Evolutionary conservation across 2,888 invertebrate species (phyloP).

Genomic region (Lypha dubia): DNA sequence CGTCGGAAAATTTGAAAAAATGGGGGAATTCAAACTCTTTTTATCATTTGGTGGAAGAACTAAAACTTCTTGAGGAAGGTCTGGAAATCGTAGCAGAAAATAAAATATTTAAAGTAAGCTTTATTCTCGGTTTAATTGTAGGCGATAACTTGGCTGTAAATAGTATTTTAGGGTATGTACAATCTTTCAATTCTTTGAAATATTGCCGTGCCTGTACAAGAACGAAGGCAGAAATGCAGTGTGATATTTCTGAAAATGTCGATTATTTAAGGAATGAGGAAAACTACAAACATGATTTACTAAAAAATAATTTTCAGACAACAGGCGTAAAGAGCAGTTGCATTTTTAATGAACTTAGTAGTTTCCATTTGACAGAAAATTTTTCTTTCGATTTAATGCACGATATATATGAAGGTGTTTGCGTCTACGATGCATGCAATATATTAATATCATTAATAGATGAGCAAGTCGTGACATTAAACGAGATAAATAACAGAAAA

Average conservation of each 20-base stretch:
- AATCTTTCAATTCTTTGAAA: slow-evolving; percentile 38
- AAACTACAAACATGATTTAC: background rate
- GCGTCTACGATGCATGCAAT: background rate
- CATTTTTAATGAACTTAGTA: slow-evolving; percentile 3
- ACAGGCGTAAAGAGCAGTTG: background rate
- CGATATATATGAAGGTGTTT: slow-evolving; percentile 4
- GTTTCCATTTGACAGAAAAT: background rate
- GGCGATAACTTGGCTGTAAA: slow-evolving; percentile 28
- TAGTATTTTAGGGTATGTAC: slow-evolving; percentile 22
- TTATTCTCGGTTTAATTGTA: slow-evolving; percentile 4
- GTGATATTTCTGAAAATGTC: background rate
- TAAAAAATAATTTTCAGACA: slow-evolving; percentile 7
- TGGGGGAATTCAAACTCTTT: slow-evolving; percentile 67
- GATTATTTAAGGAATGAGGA: background rate
- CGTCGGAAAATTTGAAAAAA: slow-evolving; percentile 65
- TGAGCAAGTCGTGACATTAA: background rate
- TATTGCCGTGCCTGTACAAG: slow-evolving; percentile 11
- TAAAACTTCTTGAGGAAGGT: slow-evolving; percentile 63
- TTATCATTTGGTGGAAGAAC: slow-evolving; percentile 64
- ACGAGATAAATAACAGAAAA: slow-evolving; percentile 1
- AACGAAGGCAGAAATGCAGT: slow-evolving; percentile 6
- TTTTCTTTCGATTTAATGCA: slow-evolving; percentile 9
- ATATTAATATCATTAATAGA: background rate
- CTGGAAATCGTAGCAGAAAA: background rate
- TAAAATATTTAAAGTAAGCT: slow-evolving; percentile 14